Conservation (phyloP, 2,797 vertebrate species). For the Xenopus petersii region DNA sequence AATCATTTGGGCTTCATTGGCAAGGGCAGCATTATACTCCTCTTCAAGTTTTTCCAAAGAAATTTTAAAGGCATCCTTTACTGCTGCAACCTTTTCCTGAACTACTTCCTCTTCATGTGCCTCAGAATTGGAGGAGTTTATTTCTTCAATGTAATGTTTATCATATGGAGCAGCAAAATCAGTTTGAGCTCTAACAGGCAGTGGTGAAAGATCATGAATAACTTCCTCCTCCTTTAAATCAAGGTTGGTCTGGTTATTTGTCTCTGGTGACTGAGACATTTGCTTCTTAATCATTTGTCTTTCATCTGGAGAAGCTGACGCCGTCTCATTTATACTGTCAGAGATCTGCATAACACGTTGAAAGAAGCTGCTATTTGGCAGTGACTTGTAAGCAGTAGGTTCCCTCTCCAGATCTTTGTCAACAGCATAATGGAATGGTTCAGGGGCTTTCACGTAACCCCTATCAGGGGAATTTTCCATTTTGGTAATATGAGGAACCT, state of each 20-base stretch:
- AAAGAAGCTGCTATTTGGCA: background rate
- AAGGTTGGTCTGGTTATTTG: no score
- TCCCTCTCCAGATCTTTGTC: background rate
- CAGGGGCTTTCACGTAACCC: background rate
- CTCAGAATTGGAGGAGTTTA: no score
- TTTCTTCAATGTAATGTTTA: no score
- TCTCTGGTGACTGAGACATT: no score
- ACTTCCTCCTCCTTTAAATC: no score
- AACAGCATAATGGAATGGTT: background rate
- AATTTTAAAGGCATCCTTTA: background rate
- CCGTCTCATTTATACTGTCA: background rate
- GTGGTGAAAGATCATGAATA: no score
- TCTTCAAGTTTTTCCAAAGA: background rate
- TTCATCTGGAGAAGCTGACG: no score
- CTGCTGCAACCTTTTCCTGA: background rate
- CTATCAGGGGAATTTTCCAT: background rate
- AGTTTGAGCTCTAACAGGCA: no score
- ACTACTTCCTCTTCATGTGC: background rate
- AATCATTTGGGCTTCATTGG: background rate
- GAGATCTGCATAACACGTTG: background rate
- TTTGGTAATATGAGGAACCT: background rate
- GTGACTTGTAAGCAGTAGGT: background rate
- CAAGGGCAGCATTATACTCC: background rate
- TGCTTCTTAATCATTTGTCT: no score
- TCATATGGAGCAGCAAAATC: no score